Conservation (phyloP, 2,113 vertebrate species). For the Anarhynchus alexandrinus region DNA sequence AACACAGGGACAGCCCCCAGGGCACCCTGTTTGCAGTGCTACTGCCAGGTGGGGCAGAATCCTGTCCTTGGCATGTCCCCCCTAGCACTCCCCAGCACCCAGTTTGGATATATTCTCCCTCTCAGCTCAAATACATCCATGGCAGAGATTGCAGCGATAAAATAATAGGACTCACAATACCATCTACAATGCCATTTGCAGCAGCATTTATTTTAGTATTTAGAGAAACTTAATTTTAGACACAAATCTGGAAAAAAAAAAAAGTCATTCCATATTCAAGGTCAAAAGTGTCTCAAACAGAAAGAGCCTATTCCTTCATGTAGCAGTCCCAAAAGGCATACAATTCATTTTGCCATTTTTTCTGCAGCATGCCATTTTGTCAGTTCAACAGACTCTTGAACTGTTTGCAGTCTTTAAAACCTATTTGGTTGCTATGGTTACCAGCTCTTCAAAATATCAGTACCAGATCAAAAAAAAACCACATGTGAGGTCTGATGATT, state of each 20-base stretch:
- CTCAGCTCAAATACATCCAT: background rate
- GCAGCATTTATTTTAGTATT: background rate
- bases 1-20: background rate
- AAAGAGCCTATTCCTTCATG: background rate
- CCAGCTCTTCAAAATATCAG: constrained; percentile 32
- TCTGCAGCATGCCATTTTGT: background rate
- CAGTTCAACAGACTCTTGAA: constrained; percentile 32
- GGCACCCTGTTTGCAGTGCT: background rate
- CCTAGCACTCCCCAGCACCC: accelerated
- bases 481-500: background rate
- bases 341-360: background rate
- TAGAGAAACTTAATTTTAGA: background rate
- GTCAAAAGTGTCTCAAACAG: background rate
- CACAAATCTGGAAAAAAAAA: background rate
- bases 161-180: background rate
- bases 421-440: constrained; percentile 46
- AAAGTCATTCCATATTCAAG: background rate
- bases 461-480: background rate
- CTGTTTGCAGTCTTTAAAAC: constrained; percentile 21
- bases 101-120: background rate
- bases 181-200: background rate
- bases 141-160: background rate
- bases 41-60: background rate
- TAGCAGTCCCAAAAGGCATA: background rate
- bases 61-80: background rate